Evolutionary conservation across 2,113 vertebrate genomes (phyloP).

Genomic region (Petromus typicus): DNA sequence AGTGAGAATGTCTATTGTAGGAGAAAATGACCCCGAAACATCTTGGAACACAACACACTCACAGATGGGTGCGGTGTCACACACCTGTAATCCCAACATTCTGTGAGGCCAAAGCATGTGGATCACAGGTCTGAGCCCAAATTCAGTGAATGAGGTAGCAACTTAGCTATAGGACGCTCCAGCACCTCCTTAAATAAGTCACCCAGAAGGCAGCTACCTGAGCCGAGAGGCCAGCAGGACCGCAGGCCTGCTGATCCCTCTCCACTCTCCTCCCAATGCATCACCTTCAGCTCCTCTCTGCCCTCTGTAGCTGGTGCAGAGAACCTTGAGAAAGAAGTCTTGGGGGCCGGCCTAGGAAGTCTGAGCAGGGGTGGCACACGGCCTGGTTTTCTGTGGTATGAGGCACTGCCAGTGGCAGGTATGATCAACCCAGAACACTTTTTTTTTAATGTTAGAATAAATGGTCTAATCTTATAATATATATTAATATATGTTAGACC

Average conservation of each 20-base stretch:
- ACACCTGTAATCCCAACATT: not conserved
- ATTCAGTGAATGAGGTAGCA: not conserved
- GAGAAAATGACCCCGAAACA: not conserved
- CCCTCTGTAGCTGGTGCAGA: not conserved
- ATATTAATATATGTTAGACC: not conserved
- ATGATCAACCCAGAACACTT: not conserved
- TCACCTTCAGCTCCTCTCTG: not conserved
- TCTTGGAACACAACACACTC: not conserved
- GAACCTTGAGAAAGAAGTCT: not conserved
- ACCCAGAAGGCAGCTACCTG: not conserved
- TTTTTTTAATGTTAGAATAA: not conserved
- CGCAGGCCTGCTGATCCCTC: not conserved
- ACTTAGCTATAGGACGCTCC: not conserved
- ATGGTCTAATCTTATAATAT: not conserved
- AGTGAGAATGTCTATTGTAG: no score
- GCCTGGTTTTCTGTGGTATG: not conserved
- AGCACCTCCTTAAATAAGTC: not conserved
- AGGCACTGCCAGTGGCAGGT: not conserved
- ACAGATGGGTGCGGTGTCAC: not conserved
- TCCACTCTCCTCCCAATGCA: not conserved
- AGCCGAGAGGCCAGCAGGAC: not conserved
- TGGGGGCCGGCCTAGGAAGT: not conserved
- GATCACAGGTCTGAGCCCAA: not conserved
- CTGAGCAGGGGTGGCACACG: not conserved
- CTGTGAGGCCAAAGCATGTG: not conserved